Base-by-base conservation (phyloP, 2,888 invertebrate genomes). In the Lithodes maja region DNA sequence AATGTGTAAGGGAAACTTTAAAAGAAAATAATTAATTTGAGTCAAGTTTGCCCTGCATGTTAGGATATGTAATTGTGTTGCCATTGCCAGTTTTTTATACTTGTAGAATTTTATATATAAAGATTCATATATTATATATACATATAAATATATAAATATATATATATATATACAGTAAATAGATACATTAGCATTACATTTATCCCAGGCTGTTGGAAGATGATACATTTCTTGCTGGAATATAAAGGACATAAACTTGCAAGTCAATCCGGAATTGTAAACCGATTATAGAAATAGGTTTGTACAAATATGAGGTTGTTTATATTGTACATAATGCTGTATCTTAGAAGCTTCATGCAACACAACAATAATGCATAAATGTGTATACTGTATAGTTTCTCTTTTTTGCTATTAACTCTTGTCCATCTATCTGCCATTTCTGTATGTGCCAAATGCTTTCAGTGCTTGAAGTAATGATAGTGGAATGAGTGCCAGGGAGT, bases 361-460 rank as follows among this genome's bases (percentile, higher is more conserved):
- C 88, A 89, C 88, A 74, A 84, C 84, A 79, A 69, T 85, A 81
- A 85, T 85, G 88, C 85, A 81, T 89, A 89, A 81, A 89, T 87
- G 83, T 87, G 69, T 87, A 87, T 89, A 89, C 33, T 33, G 33
- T 89, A 80, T 89, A 81, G 88, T 89, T 89, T 71, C 71, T n/a
- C 71, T 71, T 80, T 86, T 87, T 84, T 85, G 88, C 85, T 89
- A 89, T 81, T 85, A 75, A 81, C 84, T 86, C 80, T 84, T 89
- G 88, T 89, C 88, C 80, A 84, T 80, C 84, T 85, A 74, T 89
- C 85, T 89, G 88, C 88, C 88, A 89, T 80, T 84, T 84, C 61
- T 89, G 80, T 85, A 84, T 89, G 88, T 84, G 84, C 84, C 88
- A 79, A 85, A 89, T 85, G 84, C 85, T 88, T 89, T 89, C 88